phyloP scores from a whole-genome alignment of 1,140 invertebrate genomes.

The Seison nebaliae region DNA sequence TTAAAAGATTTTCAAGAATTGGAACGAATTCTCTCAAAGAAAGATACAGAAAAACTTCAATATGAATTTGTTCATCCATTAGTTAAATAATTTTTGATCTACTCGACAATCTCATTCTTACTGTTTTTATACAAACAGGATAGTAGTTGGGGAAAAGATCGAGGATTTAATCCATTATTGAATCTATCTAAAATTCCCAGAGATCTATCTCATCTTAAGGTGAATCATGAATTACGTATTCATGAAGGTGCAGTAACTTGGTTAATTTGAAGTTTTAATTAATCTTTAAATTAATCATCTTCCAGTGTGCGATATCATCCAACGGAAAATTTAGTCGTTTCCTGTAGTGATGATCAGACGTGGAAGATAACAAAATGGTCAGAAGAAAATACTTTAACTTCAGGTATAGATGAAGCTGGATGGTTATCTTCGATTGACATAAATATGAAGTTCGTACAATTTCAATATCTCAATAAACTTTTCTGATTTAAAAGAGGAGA shows the following conservation, averaged over 20 bases:
- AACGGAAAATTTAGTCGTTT: slow-evolving; percentile 25
- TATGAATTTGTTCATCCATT: slow-evolving; percentile 19
- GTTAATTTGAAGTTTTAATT: neutral
- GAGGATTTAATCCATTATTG: slow-evolving; percentile 23
- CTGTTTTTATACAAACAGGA: slow-evolving; percentile 18
- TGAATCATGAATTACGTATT: neutral
- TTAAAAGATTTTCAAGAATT: slow-evolving; percentile 15
- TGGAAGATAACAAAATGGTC: slow-evolving; percentile 29
- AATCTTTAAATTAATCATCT: neutral
- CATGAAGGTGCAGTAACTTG: neutral
- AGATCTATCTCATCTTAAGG: slow-evolving; percentile 24
- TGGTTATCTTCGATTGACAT: slow-evolving; percentile 28
- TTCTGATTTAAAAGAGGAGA: slow-evolving; percentile 6
- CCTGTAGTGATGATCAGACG: slow-evolving; percentile 26
- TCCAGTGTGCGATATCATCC: slow-evolving; percentile 24
- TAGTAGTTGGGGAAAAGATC: slow-evolving; percentile 24
- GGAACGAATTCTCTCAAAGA: neutral
- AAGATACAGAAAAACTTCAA: neutral
- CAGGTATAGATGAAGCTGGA: slow-evolving; percentile 27
- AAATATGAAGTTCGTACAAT: slow-evolving; percentile 17
- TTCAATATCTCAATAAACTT: neutral
- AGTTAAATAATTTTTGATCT: slow-evolving; percentile 15
- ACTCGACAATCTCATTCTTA: neutral
- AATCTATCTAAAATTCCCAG: slow-evolving; percentile 19
- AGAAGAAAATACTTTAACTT: slow-evolving; percentile 25